Evolutionary conservation across 2,113 vertebrate species (phyloP).

Genomic region (Mesitornis unicolor): DNA sequence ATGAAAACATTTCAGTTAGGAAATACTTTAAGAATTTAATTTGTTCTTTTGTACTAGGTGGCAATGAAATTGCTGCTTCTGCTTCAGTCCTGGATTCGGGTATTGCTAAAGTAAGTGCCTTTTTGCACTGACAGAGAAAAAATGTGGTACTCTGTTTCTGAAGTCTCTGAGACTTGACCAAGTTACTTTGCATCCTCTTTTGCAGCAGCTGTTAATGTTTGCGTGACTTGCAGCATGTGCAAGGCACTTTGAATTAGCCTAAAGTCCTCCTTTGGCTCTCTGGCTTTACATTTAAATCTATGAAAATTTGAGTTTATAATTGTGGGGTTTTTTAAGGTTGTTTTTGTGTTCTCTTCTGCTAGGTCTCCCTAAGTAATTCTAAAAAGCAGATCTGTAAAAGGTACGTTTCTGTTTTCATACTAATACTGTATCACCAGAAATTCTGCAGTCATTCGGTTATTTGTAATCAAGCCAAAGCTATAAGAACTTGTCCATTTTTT

Average conservation of each 20-base stretch:
- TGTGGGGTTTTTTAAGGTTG: background rate
- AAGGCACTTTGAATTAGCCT: background rate
- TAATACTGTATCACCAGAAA: background rate
- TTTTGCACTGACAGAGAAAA: background rate
- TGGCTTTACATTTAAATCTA: background rate
- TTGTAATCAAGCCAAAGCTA: background rate
- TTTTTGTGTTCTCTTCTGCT: conserved; percentile 39
- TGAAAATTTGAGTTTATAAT: background rate
- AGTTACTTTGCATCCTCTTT: background rate
- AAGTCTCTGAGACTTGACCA: background rate
- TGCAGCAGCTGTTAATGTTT: background rate
- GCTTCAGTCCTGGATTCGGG: conserved; percentile 19
- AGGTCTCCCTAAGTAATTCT: conserved; percentile 66
- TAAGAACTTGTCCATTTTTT: background rate
- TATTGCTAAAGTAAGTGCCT: conserved; percentile 72
- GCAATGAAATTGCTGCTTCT: conserved; percentile 13
- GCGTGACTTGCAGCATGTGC: background rate
- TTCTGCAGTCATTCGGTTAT: background rate
- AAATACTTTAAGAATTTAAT: background rate
- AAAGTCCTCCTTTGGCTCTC: background rate
- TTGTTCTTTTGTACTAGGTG: conserved; percentile 54
- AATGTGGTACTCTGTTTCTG: background rate
- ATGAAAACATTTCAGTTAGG: background rate
- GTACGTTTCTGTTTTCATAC: conserved; percentile 49
- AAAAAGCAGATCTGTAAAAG: conserved; percentile 75